These are phyloP conservation scores for Philereme transversata DNA, from an alignment of 2,888 invertebrate species.

Conservation along the genomic window DNA sequence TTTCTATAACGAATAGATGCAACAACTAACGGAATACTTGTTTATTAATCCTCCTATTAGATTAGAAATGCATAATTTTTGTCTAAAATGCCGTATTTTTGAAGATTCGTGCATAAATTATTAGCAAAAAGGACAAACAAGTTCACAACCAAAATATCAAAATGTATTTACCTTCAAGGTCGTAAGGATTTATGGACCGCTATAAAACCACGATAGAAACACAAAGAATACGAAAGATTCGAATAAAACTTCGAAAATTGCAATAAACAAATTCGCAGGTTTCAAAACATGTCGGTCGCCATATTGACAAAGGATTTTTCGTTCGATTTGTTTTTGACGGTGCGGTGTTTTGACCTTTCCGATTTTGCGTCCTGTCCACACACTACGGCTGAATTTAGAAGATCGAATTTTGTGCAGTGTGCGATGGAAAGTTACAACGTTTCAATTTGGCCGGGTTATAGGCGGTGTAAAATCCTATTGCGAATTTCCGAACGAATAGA, in stretches of 20 bases:
- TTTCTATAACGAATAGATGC: background rate
- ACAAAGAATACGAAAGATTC: constrained; percentile 30
- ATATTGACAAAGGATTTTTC: constrained; percentile 69
- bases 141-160: constrained; percentile 30
- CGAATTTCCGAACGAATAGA: constrained; percentile 39
- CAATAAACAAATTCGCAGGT: constrained; percentile 52
- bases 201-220: constrained; percentile 29
- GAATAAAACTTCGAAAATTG: constrained; percentile 36
- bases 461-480: constrained; percentile 33
- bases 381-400: constrained; percentile 60
- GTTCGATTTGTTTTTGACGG: constrained; percentile 82
- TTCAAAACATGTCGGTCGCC: constrained; percentile 67
- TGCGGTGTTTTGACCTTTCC: constrained; percentile 77
- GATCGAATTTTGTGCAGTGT: constrained; percentile 44
- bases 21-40: constrained; percentile 1
- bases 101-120: constrained; percentile 49
- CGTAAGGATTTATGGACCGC: constrained; percentile 31
- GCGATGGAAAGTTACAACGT: constrained; percentile 45
- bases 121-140: constrained; percentile 17
- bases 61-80: constrained; percentile 30
- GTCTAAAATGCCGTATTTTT: constrained; percentile 38
- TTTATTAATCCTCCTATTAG: constrained; percentile 1
- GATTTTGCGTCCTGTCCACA: constrained; percentile 74
- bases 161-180: constrained; percentile 44
- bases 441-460: constrained; percentile 59